phyloP scores from a whole-genome alignment of 2,797 vertebrate genomes.

The Poeciliopsis turneri region DNA sequence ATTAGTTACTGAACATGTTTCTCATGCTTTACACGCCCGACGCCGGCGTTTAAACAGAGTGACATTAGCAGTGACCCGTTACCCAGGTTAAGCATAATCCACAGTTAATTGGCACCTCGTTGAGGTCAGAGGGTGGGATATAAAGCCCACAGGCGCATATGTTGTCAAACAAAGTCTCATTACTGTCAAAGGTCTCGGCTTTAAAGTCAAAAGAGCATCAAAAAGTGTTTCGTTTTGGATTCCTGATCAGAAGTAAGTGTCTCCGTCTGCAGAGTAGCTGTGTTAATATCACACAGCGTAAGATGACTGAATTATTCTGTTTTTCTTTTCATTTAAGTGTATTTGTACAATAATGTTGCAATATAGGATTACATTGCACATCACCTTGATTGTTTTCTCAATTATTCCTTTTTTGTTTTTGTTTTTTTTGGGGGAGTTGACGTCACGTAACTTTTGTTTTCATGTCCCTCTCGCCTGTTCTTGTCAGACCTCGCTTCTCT shows the following conservation, averaged over 20 bases:
- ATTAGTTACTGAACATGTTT: constrained; percentile 29
- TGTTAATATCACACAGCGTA: not conserved
- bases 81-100: constrained; percentile 80
- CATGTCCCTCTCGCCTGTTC: constrained; percentile 40
- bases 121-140: constrained; percentile 70
- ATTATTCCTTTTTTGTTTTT: not conserved
- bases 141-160: constrained; percentile 76
- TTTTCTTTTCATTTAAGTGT: not conserved
- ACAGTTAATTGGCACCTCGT: constrained; percentile 84
- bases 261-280: not conserved
- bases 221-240: constrained; percentile 60
- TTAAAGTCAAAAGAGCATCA: constrained; percentile 74
- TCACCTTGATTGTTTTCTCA: not conserved
- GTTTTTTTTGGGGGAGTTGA: not conserved
- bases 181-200: constrained; percentile 74
- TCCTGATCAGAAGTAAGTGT: constrained; percentile 26
- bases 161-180: constrained; percentile 81
- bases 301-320: not conserved
- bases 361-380: constrained; percentile 6
- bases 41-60: constrained; percentile 69
- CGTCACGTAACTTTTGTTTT: constrained; percentile 31
- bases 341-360: constrained; percentile 11
- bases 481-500: constrained; percentile 75
- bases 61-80: constrained; percentile 77
- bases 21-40: constrained; percentile 50